phyloP scores from a whole-genome alignment of 64 coral and sea anemone species.

The Catalaphyllia jardinei region DNA sequence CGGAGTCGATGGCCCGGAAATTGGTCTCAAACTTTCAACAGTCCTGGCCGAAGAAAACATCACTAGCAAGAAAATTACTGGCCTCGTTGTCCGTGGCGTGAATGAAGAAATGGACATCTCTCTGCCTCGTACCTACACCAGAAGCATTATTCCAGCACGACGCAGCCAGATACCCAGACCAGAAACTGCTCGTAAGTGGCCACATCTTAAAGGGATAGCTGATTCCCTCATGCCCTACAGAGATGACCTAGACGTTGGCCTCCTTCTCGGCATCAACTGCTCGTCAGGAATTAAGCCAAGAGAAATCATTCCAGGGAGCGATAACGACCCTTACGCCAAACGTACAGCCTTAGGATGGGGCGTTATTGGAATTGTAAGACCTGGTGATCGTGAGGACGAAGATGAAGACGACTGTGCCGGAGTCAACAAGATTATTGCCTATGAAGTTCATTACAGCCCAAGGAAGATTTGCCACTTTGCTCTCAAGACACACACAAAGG shows the following conservation, averaged over 20 bases:
- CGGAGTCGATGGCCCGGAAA: background rate
- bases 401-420: no score
- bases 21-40: no score
- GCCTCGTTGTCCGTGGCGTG: no score
- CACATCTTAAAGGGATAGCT: conserved; percentile 24
- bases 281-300: conserved; percentile 47
- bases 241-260: conserved; percentile 21
- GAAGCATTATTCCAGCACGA: background rate
- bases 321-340: conserved; percentile 48
- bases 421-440: background rate
- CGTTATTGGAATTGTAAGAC: background rate
- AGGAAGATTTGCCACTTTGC: background rate
- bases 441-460: background rate
- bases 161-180: conserved; percentile 29
- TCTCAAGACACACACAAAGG: no score
- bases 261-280: no score
- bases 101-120: conserved; percentile 3
- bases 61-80: background rate
- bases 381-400: background rate
- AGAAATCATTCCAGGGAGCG: conserved; percentile 43
- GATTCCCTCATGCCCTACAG: background rate
- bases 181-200: conserved; percentile 38
- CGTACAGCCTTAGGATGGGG: no score
- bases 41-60: background rate
- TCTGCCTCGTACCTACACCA: conserved; percentile 24